Percentiles rank a stretch among this genome's conserved stretches.
These are phyloP conservation scores for Chesias legatella DNA, from an alignment of 2,888 invertebrate genomes.

Conservation along the genomic window DNA sequence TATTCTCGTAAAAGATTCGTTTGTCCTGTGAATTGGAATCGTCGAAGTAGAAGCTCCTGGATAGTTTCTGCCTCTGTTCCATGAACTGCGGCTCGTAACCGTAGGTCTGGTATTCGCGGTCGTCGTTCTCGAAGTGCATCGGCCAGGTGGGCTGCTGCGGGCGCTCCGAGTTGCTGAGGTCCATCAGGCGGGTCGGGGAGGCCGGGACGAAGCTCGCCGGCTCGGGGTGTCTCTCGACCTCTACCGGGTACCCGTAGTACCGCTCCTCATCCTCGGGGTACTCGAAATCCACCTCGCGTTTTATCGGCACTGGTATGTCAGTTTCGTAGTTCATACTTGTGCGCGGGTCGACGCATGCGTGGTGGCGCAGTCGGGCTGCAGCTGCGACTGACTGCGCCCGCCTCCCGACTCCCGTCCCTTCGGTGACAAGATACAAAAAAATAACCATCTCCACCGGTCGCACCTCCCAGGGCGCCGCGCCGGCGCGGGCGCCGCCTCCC, in stretches of 20 bases:
- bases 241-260: slow-evolving; percentile 63
- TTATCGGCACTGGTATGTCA: slow-evolving; percentile 59
- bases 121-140: slow-evolving; percentile 51
- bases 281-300: slow-evolving; percentile 62
- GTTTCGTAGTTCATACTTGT: slow-evolving; percentile 67
- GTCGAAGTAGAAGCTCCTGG: slow-evolving; percentile 61
- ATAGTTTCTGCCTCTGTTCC: slow-evolving; percentile 53
- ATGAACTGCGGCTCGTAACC: slow-evolving; percentile 53
- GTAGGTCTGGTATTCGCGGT: slow-evolving; percentile 55
- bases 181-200: slow-evolving; percentile 70
- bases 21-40: slow-evolving; percentile 69
- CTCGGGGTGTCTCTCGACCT: slow-evolving; percentile 54
- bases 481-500: slow-evolving; percentile 64
- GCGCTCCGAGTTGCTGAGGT: slow-evolving; percentile 66
- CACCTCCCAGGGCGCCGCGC: slow-evolving; percentile 59
- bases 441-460: slow-evolving; percentile 61
- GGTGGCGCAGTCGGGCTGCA: slow-evolving; percentile 55
- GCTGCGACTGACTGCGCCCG: slow-evolving; percentile 50
- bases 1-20: slow-evolving; percentile 51
- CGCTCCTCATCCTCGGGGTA: slow-evolving; percentile 65
- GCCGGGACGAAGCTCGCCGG: slow-evolving; percentile 54
- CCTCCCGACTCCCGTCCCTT: slow-evolving; percentile 65
- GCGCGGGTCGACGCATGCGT: slow-evolving; percentile 44
- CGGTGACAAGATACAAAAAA: slow-evolving; percentile 78
- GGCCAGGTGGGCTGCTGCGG: slow-evolving; percentile 55